Percentiles rank a stretch among this genome's conserved stretches.
Conservation (phyloP, 1,140 invertebrate species). For the Sesamia nonagrioides region DNA sequence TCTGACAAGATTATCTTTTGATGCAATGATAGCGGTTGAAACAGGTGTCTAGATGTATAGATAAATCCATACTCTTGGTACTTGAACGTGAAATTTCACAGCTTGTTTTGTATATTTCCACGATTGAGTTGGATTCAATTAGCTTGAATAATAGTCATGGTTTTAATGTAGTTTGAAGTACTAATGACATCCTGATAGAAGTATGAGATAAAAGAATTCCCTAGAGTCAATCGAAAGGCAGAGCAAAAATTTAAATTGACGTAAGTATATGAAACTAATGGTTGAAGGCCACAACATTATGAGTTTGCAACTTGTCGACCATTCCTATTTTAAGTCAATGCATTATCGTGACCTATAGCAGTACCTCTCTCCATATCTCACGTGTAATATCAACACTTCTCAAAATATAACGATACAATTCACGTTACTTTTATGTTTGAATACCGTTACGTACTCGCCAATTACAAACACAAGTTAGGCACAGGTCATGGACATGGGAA, state of each 20-base stretch:
- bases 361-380: constrained; percentile 37
- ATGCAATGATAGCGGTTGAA: constrained; percentile 54
- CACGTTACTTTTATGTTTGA: constrained; percentile 29
- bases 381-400: constrained; percentile 25
- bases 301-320: constrained; percentile 15
- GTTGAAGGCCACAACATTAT: constrained; percentile 13
- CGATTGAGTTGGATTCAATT: constrained; percentile 13
- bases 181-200: not conserved
- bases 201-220: not conserved
- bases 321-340: constrained; percentile 12
- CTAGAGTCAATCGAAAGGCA: constrained; percentile 1
- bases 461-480: constrained; percentile 23
- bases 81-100: constrained; percentile 50
- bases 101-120: constrained; percentile 26
- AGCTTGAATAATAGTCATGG: not conserved
- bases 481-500: constrained; percentile 59
- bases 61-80: constrained; percentile 50
- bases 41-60: constrained; percentile 58
- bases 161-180: not conserved
- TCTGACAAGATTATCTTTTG: constrained; percentile 59
- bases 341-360: constrained; percentile 33
- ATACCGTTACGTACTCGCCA: constrained; percentile 27
- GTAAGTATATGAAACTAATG: not conserved
- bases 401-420: constrained; percentile 20
- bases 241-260: not conserved